phyloP scores from a whole-genome alignment of 92 coral and sea anemone genomes.

The Actinostola sp. region DNA sequence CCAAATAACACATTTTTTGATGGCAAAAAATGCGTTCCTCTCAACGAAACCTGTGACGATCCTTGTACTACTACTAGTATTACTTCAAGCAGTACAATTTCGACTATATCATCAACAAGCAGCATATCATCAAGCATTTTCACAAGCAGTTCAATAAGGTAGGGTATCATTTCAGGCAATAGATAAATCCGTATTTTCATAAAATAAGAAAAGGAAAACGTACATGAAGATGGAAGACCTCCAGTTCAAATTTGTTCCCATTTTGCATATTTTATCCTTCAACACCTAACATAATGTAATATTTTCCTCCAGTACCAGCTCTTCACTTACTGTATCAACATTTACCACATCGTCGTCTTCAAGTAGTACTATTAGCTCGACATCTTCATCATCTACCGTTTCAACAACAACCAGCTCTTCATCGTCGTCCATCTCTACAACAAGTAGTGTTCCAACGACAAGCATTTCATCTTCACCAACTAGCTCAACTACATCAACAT shows the following conservation, averaged over 20 bases:
- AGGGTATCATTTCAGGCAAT: background rate
- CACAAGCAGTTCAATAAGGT: conserved; percentile 20
- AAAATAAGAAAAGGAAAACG: too few relatives aligned
- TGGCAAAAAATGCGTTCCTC: conserved; percentile 86
- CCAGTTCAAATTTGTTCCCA: background rate
- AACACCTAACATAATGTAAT: background rate
- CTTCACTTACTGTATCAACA: background rate
- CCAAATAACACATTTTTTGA: conserved; percentile 78
- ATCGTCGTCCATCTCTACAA: too few relatives aligned
- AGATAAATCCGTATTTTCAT: background rate
- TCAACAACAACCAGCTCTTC: too few relatives aligned
- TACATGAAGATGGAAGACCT: too few relatives aligned
- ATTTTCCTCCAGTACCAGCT: background rate
- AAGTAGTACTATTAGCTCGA: background rate
- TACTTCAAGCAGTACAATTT: conserved; percentile 27
- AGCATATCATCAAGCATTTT: conserved; percentile 23
- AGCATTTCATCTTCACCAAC: background rate
- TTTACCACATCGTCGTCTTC: background rate
- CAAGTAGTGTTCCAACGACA: background rate
- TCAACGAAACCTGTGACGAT: conserved; percentile 63
- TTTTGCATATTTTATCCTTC: background rate
- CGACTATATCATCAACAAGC: conserved; percentile 42
- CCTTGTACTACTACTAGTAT: conserved; percentile 50
- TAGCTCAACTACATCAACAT: background rate
- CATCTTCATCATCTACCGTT: too few relatives aligned